These are phyloP conservation scores for Hystrix brachyura DNA, from an alignment of 2,113 vertebrate genomes.

Conservation along the genomic window DNA sequence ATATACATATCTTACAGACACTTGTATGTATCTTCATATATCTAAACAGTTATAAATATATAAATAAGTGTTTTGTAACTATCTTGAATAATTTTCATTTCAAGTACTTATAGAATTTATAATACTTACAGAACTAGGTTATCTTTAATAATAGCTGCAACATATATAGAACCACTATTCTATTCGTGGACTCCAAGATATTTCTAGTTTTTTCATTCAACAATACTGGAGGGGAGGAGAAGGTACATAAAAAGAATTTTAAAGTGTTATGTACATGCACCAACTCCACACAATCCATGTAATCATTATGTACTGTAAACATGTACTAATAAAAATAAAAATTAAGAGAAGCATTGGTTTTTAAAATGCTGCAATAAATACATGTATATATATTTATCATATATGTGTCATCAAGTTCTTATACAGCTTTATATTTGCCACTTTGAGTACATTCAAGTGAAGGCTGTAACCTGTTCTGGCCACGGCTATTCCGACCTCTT, in stretches of 20 bases:
- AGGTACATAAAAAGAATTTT: neutral
- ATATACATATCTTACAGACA: neutral
- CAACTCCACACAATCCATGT: neutral
- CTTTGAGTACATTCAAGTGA: neutral
- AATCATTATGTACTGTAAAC: neutral
- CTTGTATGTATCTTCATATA: neutral
- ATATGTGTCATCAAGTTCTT: neutral
- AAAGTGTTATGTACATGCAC: neutral
- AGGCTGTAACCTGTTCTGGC: neutral
- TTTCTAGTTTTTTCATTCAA: conserved; percentile 8
- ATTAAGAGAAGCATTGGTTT: neutral
- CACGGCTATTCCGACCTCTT: neutral
- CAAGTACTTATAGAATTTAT: neutral
- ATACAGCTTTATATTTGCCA: neutral
- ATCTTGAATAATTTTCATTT: conserved; percentile 11
- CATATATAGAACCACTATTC: neutral
- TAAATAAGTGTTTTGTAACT: neutral
- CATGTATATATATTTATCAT: neutral
- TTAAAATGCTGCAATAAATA: neutral
- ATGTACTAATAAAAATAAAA: neutral
- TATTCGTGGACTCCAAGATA: neutral
- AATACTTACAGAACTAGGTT: neutral
- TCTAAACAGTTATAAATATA: neutral
- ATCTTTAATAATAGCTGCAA: neutral
- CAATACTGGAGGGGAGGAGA: neutral